Percentiles rank a stretch among this genome's conserved stretches.
Conservation (phyloP, 2,797 vertebrate genomes). For the Pseudopleuronectes americanus region DNA sequence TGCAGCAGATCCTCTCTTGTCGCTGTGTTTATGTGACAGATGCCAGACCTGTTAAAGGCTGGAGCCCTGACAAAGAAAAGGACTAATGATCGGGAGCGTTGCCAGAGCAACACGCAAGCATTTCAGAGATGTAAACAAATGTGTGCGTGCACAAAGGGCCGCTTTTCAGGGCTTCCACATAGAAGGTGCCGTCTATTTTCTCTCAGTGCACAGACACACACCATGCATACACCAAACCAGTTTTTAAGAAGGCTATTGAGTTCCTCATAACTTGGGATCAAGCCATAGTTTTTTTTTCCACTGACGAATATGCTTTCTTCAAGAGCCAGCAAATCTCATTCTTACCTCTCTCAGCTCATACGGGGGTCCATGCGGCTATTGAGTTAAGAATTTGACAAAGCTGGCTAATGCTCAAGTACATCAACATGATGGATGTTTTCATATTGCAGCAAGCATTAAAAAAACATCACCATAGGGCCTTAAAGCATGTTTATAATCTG, state of each 20-base stretch:
- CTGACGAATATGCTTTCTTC: slow-evolving; percentile 28
- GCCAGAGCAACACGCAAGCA: slow-evolving; percentile 73
- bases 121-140: slow-evolving; percentile 76
- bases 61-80: slow-evolving; percentile 70
- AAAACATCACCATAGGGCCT: slow-evolving; percentile 5
- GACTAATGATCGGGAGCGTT: slow-evolving; percentile 69
- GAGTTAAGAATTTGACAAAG: slow-evolving; percentile 48
- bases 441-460: slow-evolving; percentile 9
- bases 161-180: slow-evolving; percentile 53
- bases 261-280: slow-evolving; percentile 35
- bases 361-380: slow-evolving; percentile 12
- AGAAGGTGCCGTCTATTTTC: slow-evolving; percentile 27
- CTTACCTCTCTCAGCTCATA: slow-evolving; percentile 14
- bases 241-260: slow-evolving; percentile 38
- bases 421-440: slow-evolving; percentile 18
- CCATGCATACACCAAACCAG: slow-evolving; percentile 15
- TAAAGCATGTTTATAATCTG: slow-evolving; percentile 30
- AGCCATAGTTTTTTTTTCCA: slow-evolving; percentile 8
- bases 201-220: neutral
- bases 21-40: slow-evolving; percentile 72
- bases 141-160: slow-evolving; percentile 55
- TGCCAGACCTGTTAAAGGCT: slow-evolving; percentile 75
- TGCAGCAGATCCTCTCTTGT: slow-evolving; percentile 50
- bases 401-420: slow-evolving; percentile 31
- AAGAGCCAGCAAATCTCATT: slow-evolving; percentile 38